Conservation (phyloP, 2,797 vertebrate genomes). For the Nannoperca obscura region DNA sequence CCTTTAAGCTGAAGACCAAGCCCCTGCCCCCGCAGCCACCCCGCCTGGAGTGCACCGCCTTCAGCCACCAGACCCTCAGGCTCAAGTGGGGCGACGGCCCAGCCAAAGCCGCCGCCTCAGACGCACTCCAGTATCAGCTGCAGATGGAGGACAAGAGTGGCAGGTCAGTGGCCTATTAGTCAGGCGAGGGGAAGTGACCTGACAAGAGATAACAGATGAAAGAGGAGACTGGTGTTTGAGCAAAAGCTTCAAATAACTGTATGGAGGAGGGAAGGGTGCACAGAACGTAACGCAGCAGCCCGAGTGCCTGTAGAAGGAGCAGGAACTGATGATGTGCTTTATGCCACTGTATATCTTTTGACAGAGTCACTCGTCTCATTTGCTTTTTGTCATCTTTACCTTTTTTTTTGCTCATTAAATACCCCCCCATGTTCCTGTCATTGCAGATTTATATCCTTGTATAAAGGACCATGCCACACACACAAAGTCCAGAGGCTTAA, state of each 20-base stretch:
- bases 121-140: slow-evolving; percentile 95
- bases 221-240: slow-evolving; percentile 16
- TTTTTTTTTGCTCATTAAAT: slow-evolving; percentile 62
- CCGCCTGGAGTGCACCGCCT: slow-evolving; percentile 95
- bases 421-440: slow-evolving; percentile 47
- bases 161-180: slow-evolving; percentile 84
- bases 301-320: slow-evolving; percentile 17
- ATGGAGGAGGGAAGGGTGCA: background rate
- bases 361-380: slow-evolving; percentile 40
- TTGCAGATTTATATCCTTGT: slow-evolving; percentile 94
- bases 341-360: slow-evolving; percentile 36
- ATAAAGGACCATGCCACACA: slow-evolving; percentile 98
- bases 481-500: slow-evolving; percentile 99
- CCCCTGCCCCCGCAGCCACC: slow-evolving; percentile 95
- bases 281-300: background rate
- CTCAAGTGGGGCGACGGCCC: slow-evolving; percentile 98
- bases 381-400: slow-evolving; percentile 50
- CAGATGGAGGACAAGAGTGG: slow-evolving; percentile 96
- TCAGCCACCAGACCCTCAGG: slow-evolving; percentile 97
- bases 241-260: slow-evolving; percentile 23
- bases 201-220: slow-evolving; percentile 17
- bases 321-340: slow-evolving; percentile 37
- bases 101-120: slow-evolving; percentile 87
- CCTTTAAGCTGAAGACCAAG: slow-evolving; percentile 97
- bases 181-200: slow-evolving; percentile 20